phyloP scores from a whole-genome alignment of 2,113 vertebrate genomes.

The Ceratotherium simum region DNA sequence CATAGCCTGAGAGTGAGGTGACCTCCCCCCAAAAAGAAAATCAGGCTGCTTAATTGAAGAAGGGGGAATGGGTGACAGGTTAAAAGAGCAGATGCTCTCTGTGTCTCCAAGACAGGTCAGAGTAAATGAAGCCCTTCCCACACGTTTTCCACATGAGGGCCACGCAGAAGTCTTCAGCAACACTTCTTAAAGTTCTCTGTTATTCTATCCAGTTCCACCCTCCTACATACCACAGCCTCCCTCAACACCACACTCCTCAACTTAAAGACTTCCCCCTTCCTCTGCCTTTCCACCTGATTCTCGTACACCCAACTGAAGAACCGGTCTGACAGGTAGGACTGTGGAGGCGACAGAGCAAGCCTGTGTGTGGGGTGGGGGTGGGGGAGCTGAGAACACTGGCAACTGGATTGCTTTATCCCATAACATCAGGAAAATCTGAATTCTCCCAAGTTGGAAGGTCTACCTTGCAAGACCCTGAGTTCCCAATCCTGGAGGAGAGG shows the following conservation, averaged over 20 bases:
- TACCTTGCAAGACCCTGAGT: not conserved
- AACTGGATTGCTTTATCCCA: not conserved
- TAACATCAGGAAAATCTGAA: not conserved
- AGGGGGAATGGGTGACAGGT: not conserved
- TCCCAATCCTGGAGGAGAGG: not conserved
- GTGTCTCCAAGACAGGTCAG: not conserved
- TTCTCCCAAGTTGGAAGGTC: not conserved
- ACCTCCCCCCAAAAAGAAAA: not conserved
- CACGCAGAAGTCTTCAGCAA: not conserved
- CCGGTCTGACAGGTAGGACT: not conserved
- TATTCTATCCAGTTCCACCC: not conserved
- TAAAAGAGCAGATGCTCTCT: not conserved
- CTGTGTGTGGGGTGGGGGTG: not conserved
- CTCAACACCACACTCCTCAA: not conserved
- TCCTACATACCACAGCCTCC: not conserved
- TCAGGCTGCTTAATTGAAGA: not conserved
- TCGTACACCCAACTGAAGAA: slow-evolving; percentile 1
- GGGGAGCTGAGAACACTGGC: not conserved
- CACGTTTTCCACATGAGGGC: not conserved
- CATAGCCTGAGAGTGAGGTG: not conserved
- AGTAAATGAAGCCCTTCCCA: not conserved
- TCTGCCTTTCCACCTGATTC: not conserved
- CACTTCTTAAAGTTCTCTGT: not conserved
- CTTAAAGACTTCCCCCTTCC: not conserved
- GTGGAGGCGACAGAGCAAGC: not conserved